Conservation (phyloP, 1,140 invertebrate genomes). For the Drosophila persimilis region DNA sequence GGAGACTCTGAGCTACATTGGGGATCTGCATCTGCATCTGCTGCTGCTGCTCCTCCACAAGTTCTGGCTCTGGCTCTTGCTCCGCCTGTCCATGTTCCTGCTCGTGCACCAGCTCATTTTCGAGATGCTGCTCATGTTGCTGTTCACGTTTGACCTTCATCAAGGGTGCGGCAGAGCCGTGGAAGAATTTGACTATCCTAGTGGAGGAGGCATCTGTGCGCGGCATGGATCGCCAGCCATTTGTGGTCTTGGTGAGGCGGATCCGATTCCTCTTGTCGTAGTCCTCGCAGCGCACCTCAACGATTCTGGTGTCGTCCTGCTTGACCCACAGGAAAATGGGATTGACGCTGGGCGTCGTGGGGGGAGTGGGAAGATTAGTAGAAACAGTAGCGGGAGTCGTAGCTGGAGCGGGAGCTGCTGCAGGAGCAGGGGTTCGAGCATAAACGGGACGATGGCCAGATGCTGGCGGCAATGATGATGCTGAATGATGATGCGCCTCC, state of each 20-base stretch:
- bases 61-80: slow-evolving; percentile 12
- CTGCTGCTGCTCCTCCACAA: slow-evolving; percentile 11
- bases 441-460: background rate
- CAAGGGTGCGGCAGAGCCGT: slow-evolving; percentile 59
- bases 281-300: slow-evolving; percentile 92
- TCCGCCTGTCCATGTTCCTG: slow-evolving; percentile 18
- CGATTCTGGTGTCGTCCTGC: slow-evolving; percentile 89
- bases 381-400: background rate
- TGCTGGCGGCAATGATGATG: slow-evolving; percentile 2
- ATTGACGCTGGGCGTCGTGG: slow-evolving; percentile 85
- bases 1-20: slow-evolving; percentile 14
- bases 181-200: slow-evolving; percentile 76
- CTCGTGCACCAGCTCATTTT: slow-evolving; percentile 24
- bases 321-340: slow-evolving; percentile 93
- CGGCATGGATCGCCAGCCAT: slow-evolving; percentile 92
- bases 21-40: slow-evolving; percentile 23
- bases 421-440: slow-evolving; percentile 1
- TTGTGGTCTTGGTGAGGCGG: slow-evolving; percentile 89
- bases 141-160: slow-evolving; percentile 78
- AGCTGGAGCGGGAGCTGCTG: background rate
- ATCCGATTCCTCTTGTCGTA: slow-evolving; percentile 93
- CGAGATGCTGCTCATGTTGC: slow-evolving; percentile 48
- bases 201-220: slow-evolving; percentile 86
- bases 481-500: background rate
- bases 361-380: background rate